Evolutionary conservation across 2,888 invertebrate genomes (phyloP).

Genomic region (Pachliopta kotzebuea): DNA sequence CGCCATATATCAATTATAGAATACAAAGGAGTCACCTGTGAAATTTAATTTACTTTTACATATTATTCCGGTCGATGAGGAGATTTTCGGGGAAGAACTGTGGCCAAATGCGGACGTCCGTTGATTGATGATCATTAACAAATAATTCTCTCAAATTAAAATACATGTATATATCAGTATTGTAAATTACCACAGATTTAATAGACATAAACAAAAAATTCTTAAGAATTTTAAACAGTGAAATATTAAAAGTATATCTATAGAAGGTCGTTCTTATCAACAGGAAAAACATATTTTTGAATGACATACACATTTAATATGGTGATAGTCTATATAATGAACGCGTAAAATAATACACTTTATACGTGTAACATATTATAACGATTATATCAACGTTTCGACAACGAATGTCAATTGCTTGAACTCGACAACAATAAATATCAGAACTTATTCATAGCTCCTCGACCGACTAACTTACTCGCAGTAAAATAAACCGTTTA

Average conservation of each 20-base stretch:
- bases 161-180: background rate
- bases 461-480: constrained; percentile 2
- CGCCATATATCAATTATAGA: background rate
- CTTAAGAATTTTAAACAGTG: background rate
- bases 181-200: background rate
- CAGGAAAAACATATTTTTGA: background rate
- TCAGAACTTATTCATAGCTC: constrained; percentile 2
- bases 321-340: background rate
- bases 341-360: background rate
- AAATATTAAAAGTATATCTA: background rate
- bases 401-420: constrained; percentile 26
- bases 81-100: too few species aligned
- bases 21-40: background rate
- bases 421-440: constrained; percentile 26
- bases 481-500: background rate
- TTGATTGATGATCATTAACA: too few species aligned
- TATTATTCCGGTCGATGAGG: too few species aligned
- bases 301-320: background rate
- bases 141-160: too few species aligned
- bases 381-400: constrained; percentile 26
- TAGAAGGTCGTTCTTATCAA: background rate
- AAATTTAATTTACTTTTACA: background rate
- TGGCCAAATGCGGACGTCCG: too few species aligned
- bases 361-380: constrained; percentile 22
- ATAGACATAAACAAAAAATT: background rate